These are phyloP conservation scores for Mastomys coucha DNA, from an alignment of 2,113 vertebrate species.

Conservation along the genomic window DNA sequence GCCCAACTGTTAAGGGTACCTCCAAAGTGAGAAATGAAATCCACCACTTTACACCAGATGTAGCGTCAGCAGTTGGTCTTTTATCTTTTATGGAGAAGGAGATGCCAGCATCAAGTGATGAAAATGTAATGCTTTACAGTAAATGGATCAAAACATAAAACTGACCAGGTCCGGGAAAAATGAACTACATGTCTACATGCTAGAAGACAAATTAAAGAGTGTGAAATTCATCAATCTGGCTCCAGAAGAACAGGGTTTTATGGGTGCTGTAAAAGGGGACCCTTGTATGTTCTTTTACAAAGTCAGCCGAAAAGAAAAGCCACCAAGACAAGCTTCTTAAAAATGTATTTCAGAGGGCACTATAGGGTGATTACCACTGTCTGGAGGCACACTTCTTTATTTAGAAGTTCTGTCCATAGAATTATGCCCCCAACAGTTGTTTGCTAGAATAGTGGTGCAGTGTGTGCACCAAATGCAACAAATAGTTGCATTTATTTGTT, in stretches of 20 bases:
- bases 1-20: constrained; percentile 89
- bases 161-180: constrained; percentile 21
- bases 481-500: neutral
- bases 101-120: constrained; percentile 55
- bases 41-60: constrained; percentile 85
- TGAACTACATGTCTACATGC: constrained; percentile 25
- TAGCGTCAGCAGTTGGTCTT: constrained; percentile 82
- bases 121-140: constrained; percentile 54
- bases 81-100: constrained; percentile 81
- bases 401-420: neutral
- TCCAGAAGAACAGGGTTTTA: neutral
- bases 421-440: neutral
- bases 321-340: neutral
- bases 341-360: neutral
- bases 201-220: neutral
- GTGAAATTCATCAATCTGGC: neutral
- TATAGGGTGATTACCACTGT: neutral
- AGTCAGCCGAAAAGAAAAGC: neutral
- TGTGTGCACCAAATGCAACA: neutral
- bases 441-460: neutral
- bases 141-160: constrained; percentile 54
- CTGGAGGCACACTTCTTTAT: too few species aligned
- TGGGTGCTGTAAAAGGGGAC: neutral
- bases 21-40: constrained; percentile 87
- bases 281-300: neutral